Conservation (phyloP, 2,888 invertebrate species). For the Zaprionus obscuricornis region DNA sequence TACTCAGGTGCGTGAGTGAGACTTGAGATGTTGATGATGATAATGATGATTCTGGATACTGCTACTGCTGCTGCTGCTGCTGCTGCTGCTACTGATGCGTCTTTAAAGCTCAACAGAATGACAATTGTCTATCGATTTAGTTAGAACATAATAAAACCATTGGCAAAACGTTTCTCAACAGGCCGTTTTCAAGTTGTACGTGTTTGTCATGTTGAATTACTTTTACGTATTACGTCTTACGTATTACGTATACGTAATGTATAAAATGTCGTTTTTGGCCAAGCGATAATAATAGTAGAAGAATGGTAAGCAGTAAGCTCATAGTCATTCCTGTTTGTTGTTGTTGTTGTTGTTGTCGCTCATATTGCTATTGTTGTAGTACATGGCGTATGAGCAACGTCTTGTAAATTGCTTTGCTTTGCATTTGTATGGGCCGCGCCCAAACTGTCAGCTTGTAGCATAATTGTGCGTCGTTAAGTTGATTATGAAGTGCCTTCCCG, state of each 20-base stretch:
- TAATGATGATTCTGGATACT: too few relatives aligned
- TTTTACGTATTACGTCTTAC: neutral
- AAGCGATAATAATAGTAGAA: conserved; percentile 12
- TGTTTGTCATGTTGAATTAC: conserved; percentile 71
- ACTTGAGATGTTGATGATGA: conserved; percentile 6
- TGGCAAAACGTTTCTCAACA: conserved; percentile 61
- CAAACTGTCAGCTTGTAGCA: conserved; percentile 71
- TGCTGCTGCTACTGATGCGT: neutral
- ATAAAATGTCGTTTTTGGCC: conserved; percentile 35
- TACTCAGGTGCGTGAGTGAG: too few relatives aligned
- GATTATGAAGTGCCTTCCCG: conserved; percentile 67
- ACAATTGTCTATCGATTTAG: conserved; percentile 65
- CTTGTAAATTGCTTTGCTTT: conserved; percentile 67
- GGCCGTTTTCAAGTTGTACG: conserved; percentile 63
- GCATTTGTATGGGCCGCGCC: conserved; percentile 55
- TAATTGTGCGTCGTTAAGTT: conserved; percentile 77
- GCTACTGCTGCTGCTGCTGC: neutral
- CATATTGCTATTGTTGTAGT: too few relatives aligned
- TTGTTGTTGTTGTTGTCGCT: too few relatives aligned
- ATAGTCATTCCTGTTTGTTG: too few relatives aligned
- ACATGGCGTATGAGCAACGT: conserved; percentile 69
- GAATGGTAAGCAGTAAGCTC: neutral
- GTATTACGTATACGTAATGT: conserved; percentile 17
- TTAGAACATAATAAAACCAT: conserved; percentile 70
- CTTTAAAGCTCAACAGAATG: conserved; percentile 29